phyloP scores from a whole-genome alignment of 1,140 invertebrate genomes.

The Calephelis nemesis region DNA sequence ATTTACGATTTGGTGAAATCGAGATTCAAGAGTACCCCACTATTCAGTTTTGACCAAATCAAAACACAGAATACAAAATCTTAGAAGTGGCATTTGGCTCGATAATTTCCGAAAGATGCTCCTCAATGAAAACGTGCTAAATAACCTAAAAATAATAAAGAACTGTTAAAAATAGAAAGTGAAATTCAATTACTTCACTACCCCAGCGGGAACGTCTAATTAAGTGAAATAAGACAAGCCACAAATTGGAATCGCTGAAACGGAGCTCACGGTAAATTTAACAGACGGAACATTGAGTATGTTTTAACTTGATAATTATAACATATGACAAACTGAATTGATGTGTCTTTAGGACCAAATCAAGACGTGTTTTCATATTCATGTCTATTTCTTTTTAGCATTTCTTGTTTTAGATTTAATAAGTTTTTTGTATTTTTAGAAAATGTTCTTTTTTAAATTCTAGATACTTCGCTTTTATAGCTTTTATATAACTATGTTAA shows the following conservation, averaged over 20 bases:
- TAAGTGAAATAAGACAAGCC: conserved; percentile 52
- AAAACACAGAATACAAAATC: too few species aligned
- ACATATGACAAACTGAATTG: neutral
- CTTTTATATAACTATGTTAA: too few species aligned
- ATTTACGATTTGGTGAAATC: too few species aligned
- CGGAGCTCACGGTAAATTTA: conserved; percentile 45
- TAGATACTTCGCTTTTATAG: too few species aligned
- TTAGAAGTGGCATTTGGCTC: too few species aligned
- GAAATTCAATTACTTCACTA: conserved; percentile 18
- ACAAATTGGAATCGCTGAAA: conserved; percentile 42
- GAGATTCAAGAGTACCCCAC: too few species aligned
- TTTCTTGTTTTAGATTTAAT: too few species aligned
- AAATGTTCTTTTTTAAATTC: too few species aligned
- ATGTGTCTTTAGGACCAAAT: neutral
- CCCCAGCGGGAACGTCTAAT: conserved; percentile 22
- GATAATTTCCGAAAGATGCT: too few species aligned
- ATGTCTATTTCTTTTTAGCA: too few species aligned
- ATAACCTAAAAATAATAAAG: conserved; percentile 14
- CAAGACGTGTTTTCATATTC: neutral
- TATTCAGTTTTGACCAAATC: too few species aligned
- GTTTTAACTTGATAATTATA: conserved; percentile 21
- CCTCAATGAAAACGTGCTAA: conserved; percentile 6
- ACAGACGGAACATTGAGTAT: conserved; percentile 8
- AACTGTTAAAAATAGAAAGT: conserved; percentile 25
- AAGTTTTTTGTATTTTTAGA: too few species aligned